Conservation (phyloP, 2,797 vertebrate genomes). For the Alcedo quadribrachys region DNA sequence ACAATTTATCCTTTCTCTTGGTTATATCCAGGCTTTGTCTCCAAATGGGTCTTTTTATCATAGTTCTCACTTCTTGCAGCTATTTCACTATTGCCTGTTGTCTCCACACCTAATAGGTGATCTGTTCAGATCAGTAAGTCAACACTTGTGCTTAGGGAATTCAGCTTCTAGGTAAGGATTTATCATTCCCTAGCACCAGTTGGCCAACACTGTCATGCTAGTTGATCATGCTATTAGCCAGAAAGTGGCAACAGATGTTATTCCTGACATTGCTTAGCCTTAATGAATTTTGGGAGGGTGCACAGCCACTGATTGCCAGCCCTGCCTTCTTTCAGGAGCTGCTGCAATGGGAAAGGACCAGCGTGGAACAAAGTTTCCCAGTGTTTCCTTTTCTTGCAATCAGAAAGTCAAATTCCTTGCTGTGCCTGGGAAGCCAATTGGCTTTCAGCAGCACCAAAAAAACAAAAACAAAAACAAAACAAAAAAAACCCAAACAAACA, state of each 20-base stretch:
- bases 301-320: background rate
- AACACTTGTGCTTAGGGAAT: background rate
- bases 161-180: background rate
- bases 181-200: background rate
- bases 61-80: background rate
- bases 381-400: background rate
- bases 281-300: background rate
- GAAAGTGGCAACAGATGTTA: background rate
- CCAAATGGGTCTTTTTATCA: background rate
- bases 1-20: background rate
- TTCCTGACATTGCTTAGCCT: background rate
- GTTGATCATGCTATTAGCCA: background rate
- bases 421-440: background rate
- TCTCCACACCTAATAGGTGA: background rate
- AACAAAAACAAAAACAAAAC: too few relatives aligned
- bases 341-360: background rate
- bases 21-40: background rate
- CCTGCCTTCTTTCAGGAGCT: background rate
- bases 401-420: slow-evolving; percentile 28
- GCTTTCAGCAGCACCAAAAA: background rate
- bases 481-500: too few relatives aligned
- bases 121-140: background rate
- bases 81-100: background rate
- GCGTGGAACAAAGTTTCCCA: background rate
- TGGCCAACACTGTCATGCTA: background rate